Evolutionary conservation across 2,113 vertebrate species (phyloP).

Genomic region (Illadopsis cleaveri): DNA sequence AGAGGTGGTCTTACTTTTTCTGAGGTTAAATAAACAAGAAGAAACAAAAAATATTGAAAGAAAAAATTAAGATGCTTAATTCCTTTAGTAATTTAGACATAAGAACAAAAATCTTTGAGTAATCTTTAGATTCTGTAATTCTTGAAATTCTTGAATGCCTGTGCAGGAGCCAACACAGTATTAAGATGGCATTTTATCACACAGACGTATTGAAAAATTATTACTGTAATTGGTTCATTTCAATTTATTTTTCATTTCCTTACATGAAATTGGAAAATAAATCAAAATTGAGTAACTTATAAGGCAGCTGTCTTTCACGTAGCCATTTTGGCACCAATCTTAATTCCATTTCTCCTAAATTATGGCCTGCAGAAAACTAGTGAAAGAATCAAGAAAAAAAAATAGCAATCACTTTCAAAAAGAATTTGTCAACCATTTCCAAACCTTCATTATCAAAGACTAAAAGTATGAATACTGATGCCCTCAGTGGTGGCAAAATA

Average conservation of each 20-base stretch:
- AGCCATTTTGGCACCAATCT: slow-evolving; percentile 62
- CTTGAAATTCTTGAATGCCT: background rate
- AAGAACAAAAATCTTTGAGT: background rate
- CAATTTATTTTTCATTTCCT: background rate
- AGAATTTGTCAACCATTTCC: background rate
- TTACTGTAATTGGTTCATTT: background rate
- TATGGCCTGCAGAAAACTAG: slow-evolving; percentile 26
- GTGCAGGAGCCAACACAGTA: background rate
- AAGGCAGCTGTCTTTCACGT: slow-evolving; percentile 57
- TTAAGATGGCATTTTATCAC: background rate
- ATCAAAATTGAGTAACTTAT: slow-evolving; percentile 29
- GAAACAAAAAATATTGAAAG: background rate
- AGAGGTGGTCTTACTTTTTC: background rate
- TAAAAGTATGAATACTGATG: background rate
- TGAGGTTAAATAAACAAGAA: background rate
- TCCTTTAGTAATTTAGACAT: background rate
- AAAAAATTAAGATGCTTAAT: background rate
- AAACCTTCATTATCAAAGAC: background rate
- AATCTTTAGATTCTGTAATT: background rate
- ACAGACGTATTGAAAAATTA: background rate
- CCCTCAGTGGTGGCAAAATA: background rate
- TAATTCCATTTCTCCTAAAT: slow-evolving; percentile 32
- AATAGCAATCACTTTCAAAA: background rate
- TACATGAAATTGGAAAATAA: slow-evolving; percentile 71
- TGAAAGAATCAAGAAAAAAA: background rate